Evolutionary conservation across 2,113 vertebrate species (phyloP), one percentile per base, ranked within the genome.

Genomic region (Bambusicola thoracicus): DNA sequence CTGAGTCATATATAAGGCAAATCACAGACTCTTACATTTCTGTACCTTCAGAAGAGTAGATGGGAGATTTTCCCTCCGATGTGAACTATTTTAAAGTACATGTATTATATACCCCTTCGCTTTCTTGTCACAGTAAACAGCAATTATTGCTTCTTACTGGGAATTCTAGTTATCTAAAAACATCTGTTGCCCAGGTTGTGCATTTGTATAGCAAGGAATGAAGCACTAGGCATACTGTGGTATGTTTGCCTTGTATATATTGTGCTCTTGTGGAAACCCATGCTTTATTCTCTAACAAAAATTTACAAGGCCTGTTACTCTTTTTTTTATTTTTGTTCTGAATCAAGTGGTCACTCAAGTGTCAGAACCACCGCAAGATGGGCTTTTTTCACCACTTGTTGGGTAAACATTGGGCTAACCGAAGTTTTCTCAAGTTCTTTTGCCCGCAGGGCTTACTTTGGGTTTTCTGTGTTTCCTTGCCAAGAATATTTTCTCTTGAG

Each of bases 1-100:
- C 12, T 68, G 25, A 25, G 10, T 77, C 8, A 3, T 49, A 7
- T 17, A 1, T 9, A 59, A 43, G 51, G 32, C 0, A 1, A 36
- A 44, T 8, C 21, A 41, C 48, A 80, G 11, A 30, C 32, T 38
- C 77, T 85, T 92, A 61, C 24, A 59, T 4, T 5, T 67, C 80
- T 63, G 25, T 78, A 41, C 22, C 11, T 92, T 88, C 8, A 81
- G 3, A 82, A 27, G 29, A 67, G 25, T 3, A 85, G 13, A 24
- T 65, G 13, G 8, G 13, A 56, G 20, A 43, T 66, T 55, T 85
- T 66, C 43, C 21, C 46, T 73, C 11, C 61, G 14, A 20, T 30
- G 4, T 40, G 36, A 69, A 6, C n/a, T 56, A 1, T 27, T 72
- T 9, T 36, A 30, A 81, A 78, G 3, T 48, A 8, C 17, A 68